These are phyloP conservation scores for Dryadula phaetusa DNA, from an alignment of 2,888 invertebrate species.

Conservation along the genomic window DNA sequence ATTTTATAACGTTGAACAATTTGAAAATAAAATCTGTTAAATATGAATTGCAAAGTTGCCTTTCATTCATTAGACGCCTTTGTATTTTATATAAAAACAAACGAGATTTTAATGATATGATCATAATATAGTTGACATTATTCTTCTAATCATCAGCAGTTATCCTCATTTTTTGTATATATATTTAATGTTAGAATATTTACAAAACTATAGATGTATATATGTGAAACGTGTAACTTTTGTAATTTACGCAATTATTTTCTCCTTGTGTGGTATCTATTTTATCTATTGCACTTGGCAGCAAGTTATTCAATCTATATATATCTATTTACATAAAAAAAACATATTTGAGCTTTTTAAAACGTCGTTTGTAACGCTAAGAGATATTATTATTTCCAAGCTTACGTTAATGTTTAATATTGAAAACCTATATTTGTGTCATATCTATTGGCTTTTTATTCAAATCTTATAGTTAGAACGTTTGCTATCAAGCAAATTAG, in stretches of 20 bases:
- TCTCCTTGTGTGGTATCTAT: constrained; percentile 22
- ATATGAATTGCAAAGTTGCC: too few species aligned
- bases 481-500: too few species aligned
- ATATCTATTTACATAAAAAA: neutral
- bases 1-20: too few species aligned
- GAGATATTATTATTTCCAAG: neutral
- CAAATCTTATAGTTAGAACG: neutral
- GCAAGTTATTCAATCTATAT: constrained; percentile 25
- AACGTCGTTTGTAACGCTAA: neutral
- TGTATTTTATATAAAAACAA: too few species aligned
- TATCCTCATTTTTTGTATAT: neutral
- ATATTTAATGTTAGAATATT: too few species aligned
- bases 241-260: constrained; percentile 11
- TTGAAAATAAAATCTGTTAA: too few species aligned
- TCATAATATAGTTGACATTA: too few species aligned
- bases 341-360: neutral
- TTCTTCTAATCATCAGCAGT: too few species aligned
- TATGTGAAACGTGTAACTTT: constrained; percentile 10
- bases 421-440: neutral
- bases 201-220: too few species aligned
- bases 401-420: neutral
- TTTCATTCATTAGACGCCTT: too few species aligned
- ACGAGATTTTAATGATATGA: too few species aligned
- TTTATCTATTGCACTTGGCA: constrained; percentile 27
- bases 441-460: constrained; percentile 8